Conservation (phyloP, 2,113 vertebrate genomes). For the Zapornia atra region DNA sequence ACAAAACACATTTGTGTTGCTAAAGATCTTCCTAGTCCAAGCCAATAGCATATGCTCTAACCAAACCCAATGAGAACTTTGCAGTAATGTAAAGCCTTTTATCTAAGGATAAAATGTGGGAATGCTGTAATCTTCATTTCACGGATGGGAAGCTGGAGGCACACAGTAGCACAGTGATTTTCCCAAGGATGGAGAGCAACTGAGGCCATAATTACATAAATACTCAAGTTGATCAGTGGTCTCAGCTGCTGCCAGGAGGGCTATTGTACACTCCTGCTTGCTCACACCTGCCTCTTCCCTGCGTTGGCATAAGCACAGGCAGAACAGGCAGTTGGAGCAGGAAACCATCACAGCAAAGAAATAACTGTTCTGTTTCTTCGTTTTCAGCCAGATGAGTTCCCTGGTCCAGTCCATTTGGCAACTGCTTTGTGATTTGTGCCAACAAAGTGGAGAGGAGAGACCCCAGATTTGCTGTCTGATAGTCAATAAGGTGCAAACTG, state of each 20-base stretch:
- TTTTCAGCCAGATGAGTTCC: neutral
- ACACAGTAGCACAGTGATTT: neutral
- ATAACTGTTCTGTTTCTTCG: neutral
- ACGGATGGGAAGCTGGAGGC: neutral
- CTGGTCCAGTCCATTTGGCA: neutral
- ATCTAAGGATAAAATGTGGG: neutral
- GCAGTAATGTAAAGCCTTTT: neutral
- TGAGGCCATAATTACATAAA: neutral
- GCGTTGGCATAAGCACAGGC: neutral
- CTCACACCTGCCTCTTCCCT: neutral
- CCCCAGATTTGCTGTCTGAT: neutral
- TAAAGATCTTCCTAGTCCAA: neutral
- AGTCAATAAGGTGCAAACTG: neutral
- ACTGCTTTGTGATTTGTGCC: neutral
- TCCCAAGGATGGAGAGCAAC: neutral
- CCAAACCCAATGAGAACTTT: neutral
- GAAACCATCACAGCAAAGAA: neutral
- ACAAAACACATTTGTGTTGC: slow-evolving; percentile 24
- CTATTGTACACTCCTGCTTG: neutral
- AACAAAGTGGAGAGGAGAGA: neutral
- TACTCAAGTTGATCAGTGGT: neutral
- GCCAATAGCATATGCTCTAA: neutral
- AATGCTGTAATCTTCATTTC: slow-evolving; percentile 3
- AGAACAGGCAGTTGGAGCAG: neutral
- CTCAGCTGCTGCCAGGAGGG: neutral